Conservation (phyloP, 2,113 vertebrate species). For the Antidorcas marsupialis region DNA sequence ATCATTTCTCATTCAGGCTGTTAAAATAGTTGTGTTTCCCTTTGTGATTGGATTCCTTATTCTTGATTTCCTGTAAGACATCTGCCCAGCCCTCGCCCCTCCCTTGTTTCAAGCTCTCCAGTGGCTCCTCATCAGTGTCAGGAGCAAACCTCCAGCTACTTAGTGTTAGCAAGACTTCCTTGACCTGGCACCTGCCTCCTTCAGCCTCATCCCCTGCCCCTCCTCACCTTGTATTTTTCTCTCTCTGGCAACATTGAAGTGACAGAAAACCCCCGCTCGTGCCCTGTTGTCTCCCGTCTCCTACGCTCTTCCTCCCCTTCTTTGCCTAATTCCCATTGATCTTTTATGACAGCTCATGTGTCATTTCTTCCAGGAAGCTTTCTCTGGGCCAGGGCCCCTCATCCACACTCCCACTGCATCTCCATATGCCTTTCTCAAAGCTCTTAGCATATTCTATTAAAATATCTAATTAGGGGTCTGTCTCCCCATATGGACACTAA, state of each 20-base stretch:
- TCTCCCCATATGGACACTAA: constrained; percentile 53
- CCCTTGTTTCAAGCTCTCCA: background rate
- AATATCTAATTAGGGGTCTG: constrained; percentile 65
- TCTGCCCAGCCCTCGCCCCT: background rate
- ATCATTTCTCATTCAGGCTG: background rate
- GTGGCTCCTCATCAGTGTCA: background rate
- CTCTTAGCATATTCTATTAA: constrained; percentile 67
- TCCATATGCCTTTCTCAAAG: constrained; percentile 47
- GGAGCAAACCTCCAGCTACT: background rate
- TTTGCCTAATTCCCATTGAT: constrained; percentile 16
- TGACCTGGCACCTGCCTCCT: background rate
- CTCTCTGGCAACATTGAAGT: background rate
- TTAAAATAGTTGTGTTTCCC: background rate
- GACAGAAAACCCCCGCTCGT: background rate
- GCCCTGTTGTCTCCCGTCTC: background rate
- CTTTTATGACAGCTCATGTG: constrained; percentile 17
- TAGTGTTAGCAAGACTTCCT: background rate
- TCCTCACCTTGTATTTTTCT: background rate
- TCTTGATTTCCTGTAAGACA: background rate
- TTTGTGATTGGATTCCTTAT: background rate
- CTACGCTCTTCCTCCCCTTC: background rate
- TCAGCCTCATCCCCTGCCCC: background rate
- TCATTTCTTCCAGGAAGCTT: constrained; percentile 48
- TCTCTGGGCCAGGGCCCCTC: constrained; percentile 20
- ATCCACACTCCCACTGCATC: constrained; percentile 25